Percentiles rank a stretch among this genome's conserved stretches.
phyloP scores from a whole-genome alignment of 2,113 vertebrate species.

The Gnathonemus longibarbis region DNA sequence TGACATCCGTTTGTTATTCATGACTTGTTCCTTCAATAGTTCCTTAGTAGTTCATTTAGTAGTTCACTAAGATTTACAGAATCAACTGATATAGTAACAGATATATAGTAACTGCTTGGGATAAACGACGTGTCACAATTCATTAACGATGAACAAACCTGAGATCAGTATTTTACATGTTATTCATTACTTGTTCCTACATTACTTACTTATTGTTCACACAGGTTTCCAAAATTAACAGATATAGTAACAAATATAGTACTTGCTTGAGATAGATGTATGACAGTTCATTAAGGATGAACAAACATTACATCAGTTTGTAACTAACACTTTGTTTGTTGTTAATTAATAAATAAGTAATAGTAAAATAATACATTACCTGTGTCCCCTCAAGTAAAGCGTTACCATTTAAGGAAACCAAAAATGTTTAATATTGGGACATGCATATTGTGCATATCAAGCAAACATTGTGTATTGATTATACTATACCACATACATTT shows the following conservation, averaged over 20 bases:
- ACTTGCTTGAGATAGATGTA: too few species aligned
- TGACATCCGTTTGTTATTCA: neutral
- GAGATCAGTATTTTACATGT: too few species aligned
- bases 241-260: too few species aligned
- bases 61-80: neutral
- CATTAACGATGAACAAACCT: neutral
- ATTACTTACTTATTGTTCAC: too few species aligned
- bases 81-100: neutral
- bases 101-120: neutral
- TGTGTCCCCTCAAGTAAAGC: neutral
- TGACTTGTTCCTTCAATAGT: neutral
- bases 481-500: neutral
- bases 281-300: neutral
- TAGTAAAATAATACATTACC: neutral
- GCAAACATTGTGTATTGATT: neutral
- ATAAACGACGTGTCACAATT: neutral
- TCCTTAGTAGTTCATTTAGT: neutral
- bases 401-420: neutral
- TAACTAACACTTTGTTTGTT: neutral
- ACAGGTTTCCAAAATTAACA: too few species aligned
- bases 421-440: neutral
- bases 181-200: too few species aligned
- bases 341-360: neutral
- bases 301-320: neutral
- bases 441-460: neutral